Evolutionary conservation across 2,113 vertebrate species (phyloP), one percentile per base, ranked within the genome.

Genomic region (Phaetusa simplex): DNA sequence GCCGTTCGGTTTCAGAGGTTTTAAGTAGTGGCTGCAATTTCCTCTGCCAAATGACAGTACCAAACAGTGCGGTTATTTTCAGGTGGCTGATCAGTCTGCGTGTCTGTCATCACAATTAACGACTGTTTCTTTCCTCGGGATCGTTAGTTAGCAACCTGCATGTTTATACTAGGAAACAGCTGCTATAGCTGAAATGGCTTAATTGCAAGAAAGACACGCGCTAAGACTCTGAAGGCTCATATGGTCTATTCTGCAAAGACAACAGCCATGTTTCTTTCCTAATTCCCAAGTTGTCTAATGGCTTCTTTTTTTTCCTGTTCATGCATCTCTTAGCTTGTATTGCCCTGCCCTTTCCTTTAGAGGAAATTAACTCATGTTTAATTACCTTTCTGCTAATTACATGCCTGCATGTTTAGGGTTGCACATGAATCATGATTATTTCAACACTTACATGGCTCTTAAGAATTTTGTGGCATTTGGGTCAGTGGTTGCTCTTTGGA

Each of bases 331-430:
- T 55, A 26, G 88, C 38, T 82, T 53, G 56, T 56, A 5, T 6
- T 32, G 47, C 72, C 76, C 56, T 85, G 86, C 93, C 96, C 84
- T 84, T 72, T 58, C 72, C 92, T 93, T 22, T 34, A 77, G 82
- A 91, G 90, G 93, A 95, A 86, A 82, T 84, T 72, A 79, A 42
- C 58, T 91, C 84, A 83, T 38, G 67, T 14, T 77, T 93, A 95
- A 90, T 96, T 83, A 93, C 26, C 22, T 56, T 50, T 45, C 38
- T 82, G 87, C 38, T 96, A 90, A 97, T 96, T 62, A 90, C 49
- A 47, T 8, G 61, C 38, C 45, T 66, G n/a, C 62, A 34, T 66
- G 47, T 72, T 64, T 61, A 42, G 65, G 34, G 42, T 74, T 87
- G 1, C 21, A 3, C 29, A 12, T 94, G 92, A 95, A 67, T 97